Evolutionary conservation across 2,888 invertebrate genomes (phyloP).

Genomic region (Luperina nickerlii): DNA sequence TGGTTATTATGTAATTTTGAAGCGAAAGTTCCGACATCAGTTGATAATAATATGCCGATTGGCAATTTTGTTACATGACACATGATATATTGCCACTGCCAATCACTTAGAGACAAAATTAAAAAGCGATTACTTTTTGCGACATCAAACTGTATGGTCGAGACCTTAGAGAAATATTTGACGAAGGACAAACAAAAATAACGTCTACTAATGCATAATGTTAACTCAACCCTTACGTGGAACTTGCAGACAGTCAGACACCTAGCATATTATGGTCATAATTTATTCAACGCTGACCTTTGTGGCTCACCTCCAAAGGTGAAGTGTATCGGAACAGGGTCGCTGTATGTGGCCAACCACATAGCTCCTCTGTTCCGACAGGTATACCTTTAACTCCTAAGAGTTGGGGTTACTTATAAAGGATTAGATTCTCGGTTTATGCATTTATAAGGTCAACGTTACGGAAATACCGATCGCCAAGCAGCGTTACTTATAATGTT

Average conservation of each 20-base stretch:
- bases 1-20: neutral
- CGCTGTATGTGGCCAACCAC: conserved; percentile 3
- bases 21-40: neutral
- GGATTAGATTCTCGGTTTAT: conserved; percentile 13
- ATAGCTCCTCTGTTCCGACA: conserved; percentile 31
- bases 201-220: neutral
- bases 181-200: neutral
- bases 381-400: conserved; percentile 27
- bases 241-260: conserved; percentile 34
- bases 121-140: neutral
- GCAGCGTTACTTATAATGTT: neutral
- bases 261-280: conserved; percentile 23
- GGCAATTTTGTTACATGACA: conserved; percentile 3
- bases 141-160: neutral
- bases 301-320: conserved; percentile 34
- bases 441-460: conserved; percentile 24
- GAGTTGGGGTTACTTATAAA: neutral
- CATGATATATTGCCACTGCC: neutral
- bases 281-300: conserved; percentile 58
- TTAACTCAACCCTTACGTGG: neutral
- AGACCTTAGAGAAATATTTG: neutral
- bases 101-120: neutral
- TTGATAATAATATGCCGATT: conserved; percentile 16
- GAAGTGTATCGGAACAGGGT: neutral
- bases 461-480: conserved; percentile 14